phyloP scores from a whole-genome alignment of 2,888 invertebrate genomes.

The Epistrophe eligans region DNA sequence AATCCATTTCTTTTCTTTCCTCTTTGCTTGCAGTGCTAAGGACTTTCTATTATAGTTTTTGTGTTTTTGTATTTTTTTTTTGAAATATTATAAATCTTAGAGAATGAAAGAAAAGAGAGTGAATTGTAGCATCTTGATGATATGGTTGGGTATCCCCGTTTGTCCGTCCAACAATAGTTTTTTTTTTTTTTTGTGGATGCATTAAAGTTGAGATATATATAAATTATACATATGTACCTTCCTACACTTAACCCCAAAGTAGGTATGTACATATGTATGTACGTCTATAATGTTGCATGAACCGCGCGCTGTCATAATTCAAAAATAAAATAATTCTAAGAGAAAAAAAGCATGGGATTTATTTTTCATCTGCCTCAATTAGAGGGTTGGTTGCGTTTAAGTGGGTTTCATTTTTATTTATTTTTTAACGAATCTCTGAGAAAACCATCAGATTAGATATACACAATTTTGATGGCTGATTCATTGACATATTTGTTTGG shows the following conservation, averaged over 20 bases:
- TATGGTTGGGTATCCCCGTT: slow-evolving; percentile 39
- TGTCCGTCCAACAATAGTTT: slow-evolving; percentile 54
- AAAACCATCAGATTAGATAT: slow-evolving; percentile 28
- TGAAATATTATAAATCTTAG: slow-evolving; percentile 29
- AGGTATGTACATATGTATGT: background rate
- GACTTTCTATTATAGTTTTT: slow-evolving; percentile 45
- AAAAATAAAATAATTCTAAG: slow-evolving; percentile 42
- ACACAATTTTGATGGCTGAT: slow-evolving; percentile 49
- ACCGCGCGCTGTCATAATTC: slow-evolving; percentile 31
- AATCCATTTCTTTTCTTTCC: slow-evolving; percentile 82
- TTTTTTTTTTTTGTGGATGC: slow-evolving; percentile 18
- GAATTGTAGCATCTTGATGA: slow-evolving; percentile 69
- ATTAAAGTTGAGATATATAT: slow-evolving; percentile 36
- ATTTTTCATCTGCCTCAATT: slow-evolving; percentile 53
- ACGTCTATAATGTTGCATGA: slow-evolving; percentile 37
- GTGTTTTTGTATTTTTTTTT: slow-evolving; percentile 37
- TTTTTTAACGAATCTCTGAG: background rate
- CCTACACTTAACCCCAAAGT: slow-evolving; percentile 41
- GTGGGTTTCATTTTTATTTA: slow-evolving; percentile 31
- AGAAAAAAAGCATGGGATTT: slow-evolving; percentile 18
- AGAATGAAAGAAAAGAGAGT: slow-evolving; percentile 39
- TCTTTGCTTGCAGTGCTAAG: slow-evolving; percentile 33
- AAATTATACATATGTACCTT: background rate
- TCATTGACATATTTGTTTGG: slow-evolving; percentile 71
- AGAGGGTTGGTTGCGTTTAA: slow-evolving; percentile 68